Base-by-base conservation (phyloP, 37 sponge, comb jelly and placozoan species). In the Agelas oroides region DNA sequence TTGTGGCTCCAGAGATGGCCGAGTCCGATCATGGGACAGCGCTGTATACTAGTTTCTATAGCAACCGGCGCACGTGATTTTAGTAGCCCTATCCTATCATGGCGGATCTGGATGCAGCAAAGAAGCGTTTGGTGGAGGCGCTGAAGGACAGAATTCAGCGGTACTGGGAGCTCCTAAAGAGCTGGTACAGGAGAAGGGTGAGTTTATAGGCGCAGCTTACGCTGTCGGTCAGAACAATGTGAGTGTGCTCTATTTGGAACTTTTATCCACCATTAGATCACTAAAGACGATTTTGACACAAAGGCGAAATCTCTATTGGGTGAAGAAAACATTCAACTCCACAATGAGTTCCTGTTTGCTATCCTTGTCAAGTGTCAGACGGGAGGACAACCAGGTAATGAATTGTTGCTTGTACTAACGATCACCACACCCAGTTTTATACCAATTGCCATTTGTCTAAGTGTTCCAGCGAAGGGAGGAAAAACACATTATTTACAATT, bases 311-410 rank as follows among this genome's bases (percentile, higher is more conserved):
- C 39, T 38, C 75, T 96, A 8, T 60, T 96, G 55, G 96, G 93
- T 0, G 88, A 79, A 25, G 59, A 65, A 15, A 90, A 90, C 65
- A 54, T 96, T 35, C 87, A 81, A 27, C 87, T 96, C 24, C 96
- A 96, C 81, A 96, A 96, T 68, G 91, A 96, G 52, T 96, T 96
- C 62, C 58, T 96, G 24, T 90, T 96, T 73, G 96, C 96, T 16
- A 83, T 96, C 20, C 70, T 96, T 38, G 77, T 96, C 16, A 96
- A 96, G 53, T 96, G 96, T 73, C 96, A 96, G 37, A 56, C 82
- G 15, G 80, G 75, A 35, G 37, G 36, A 17, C 57, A 62, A 13
- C 68, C 75, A 76, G 46, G 46, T 46, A 46, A 12, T 8, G 8
- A 46, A 46, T 8, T 46, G 46, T 46, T 12, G 46, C 8, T 46